phyloP scores from a whole-genome alignment of 1,140 invertebrate genomes.

The Macrotrachela quadricornifera region DNA sequence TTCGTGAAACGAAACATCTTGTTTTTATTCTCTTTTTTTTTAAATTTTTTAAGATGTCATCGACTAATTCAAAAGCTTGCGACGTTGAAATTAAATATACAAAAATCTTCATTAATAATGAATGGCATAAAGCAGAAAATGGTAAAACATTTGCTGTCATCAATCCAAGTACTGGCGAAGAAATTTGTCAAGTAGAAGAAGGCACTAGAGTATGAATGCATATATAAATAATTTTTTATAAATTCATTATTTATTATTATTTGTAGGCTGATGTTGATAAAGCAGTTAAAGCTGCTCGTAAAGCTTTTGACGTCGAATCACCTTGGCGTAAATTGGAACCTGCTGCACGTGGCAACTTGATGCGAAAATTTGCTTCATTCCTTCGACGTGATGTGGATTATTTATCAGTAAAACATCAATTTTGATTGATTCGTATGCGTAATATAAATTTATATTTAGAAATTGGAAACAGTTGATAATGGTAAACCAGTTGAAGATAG shows the following conservation, averaged over 20 bases:
- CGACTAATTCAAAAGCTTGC: too few species aligned
- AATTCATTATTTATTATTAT: slow-evolving; percentile 12
- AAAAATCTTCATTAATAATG: slow-evolving; percentile 76
- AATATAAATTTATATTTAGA: slow-evolving; percentile 28
- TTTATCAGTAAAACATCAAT: slow-evolving; percentile 34
- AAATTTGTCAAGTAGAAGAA: slow-evolving; percentile 56
- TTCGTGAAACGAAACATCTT: too few species aligned
- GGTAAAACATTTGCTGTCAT: slow-evolving; percentile 67
- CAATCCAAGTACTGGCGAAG: slow-evolving; percentile 56
- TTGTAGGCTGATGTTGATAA: slow-evolving; percentile 48
- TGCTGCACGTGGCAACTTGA: slow-evolving; percentile 41
- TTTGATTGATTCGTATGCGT: neutral
- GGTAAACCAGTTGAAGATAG: slow-evolving; percentile 51
- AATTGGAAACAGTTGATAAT: slow-evolving; percentile 63
- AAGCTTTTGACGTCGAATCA: slow-evolving; percentile 49
- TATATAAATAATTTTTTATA: too few species aligned
- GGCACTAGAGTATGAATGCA: slow-evolving; percentile 28
- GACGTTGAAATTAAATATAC: neutral
- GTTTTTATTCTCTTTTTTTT: too few species aligned
- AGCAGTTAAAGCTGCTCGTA: slow-evolving; percentile 48
- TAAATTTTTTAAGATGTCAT: too few species aligned
- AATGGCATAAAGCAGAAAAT: slow-evolving; percentile 57
- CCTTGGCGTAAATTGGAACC: slow-evolving; percentile 59
- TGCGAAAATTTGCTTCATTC: slow-evolving; percentile 50
- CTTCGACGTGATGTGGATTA: slow-evolving; percentile 47